Percentiles rank a stretch among this genome's conserved stretches.
Evolutionary conservation across 2,797 vertebrate genomes (phyloP).

Genomic region (Danio aesculapii): DNA sequence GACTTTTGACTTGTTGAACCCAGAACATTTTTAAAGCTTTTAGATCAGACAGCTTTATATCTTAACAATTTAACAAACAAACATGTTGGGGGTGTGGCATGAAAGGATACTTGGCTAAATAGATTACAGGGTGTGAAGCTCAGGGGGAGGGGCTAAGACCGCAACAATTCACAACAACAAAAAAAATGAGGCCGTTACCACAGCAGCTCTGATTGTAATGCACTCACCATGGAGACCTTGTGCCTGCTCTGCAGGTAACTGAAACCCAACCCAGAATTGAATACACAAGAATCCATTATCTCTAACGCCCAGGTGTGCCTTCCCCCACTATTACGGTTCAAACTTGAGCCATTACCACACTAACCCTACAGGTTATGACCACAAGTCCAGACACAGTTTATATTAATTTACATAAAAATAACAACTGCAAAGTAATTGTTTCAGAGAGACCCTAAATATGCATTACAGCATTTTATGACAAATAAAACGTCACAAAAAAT

Average conservation of each 20-base stretch:
- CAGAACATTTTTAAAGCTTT: no score
- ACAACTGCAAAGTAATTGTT: neutral
- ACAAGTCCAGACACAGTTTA: neutral
- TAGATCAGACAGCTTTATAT: neutral
- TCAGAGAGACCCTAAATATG: neutral
- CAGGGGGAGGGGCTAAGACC: constrained; percentile 9
- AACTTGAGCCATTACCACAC: constrained; percentile 46
- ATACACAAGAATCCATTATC: constrained; percentile 64
- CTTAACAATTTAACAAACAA: neutral
- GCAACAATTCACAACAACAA: constrained; percentile 54
- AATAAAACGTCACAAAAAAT: neutral
- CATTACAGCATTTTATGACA: neutral
- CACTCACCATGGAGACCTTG: constrained; percentile 67
- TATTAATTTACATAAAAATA: neutral
- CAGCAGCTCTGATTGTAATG: constrained; percentile 61
- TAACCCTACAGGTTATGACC: constrained; percentile 17
- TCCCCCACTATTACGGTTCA: constrained; percentile 36
- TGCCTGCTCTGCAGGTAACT: constrained; percentile 64
- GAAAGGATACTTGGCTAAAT: constrained; percentile 39
- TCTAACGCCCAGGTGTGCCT: constrained; percentile 56
- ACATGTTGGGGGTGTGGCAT: constrained; percentile 8
- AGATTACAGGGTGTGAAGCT: constrained; percentile 47
- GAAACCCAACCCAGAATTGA: constrained; percentile 61
- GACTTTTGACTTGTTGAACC: no score
- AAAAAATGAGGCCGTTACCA: constrained; percentile 60